Base-by-base conservation (phyloP, 2,797 vertebrate species). In the Mormyrops attenuatus region DNA sequence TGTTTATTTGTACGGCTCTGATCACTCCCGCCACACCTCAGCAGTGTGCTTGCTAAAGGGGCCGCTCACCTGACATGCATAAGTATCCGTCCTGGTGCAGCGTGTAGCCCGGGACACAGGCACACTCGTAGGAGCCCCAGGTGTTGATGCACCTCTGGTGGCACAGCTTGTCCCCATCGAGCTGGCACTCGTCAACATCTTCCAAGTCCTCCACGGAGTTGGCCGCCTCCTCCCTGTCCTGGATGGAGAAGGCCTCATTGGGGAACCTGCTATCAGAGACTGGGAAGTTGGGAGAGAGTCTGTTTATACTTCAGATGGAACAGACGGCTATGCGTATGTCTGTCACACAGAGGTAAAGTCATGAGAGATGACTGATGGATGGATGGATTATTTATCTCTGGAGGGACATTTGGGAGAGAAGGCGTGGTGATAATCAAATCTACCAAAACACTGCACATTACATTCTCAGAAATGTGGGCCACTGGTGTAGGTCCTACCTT, bases 91-190 rank as follows among this genome's bases (percentile, higher is more conserved):
- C 97, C 0, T 91, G 95, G 92, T 96, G 97, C 90, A 98, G 95
- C 0, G 80, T 90, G 93, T 97, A 98, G 88, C 97, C 96, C 0
- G 95, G 96, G 89, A 96, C 96, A 89, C 98, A 98, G 0, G 95
- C 94, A 20, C 97, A 98, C 93, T 88, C 95, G 92, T 97, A 98
- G 3, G 97, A 98, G 89, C 96, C 96, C 91, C 95, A 95, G 0
- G 96, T 97, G 93, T 97, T 97, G 94, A 96, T 94, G 92, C 96
- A 96, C 0, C 89, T 93, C 91, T 96, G 96, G 86, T 95, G 94
- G 92, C 98, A 98, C 91, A 97, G 95, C 85, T 96, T 96, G 15
- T 95, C 95, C 0, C 93, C 93, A 0, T 96, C 94, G 17, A 96
- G 91, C 63, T 96, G 94, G 84, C 98, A 98, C 92, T 97, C 96